These are phyloP conservation scores for Limonius californicus DNA, from an alignment of 1,140 invertebrate species.

Conservation along the genomic window DNA sequence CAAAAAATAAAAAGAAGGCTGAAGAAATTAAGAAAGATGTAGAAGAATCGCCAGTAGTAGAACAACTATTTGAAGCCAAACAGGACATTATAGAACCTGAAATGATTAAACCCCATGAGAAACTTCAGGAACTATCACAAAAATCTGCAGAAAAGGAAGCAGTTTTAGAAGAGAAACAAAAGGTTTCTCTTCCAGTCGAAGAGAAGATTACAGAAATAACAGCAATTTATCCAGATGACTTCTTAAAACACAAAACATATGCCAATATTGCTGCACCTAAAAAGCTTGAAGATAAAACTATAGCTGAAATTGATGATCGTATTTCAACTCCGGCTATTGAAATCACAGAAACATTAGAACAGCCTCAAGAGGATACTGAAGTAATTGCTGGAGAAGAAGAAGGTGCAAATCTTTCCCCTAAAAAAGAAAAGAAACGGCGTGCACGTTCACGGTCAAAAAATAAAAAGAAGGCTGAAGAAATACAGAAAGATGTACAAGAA, in stretches of 20 bases:
- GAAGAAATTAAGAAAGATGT: slow-evolving; percentile 35
- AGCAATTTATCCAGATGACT: neutral
- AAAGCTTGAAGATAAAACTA: neutral
- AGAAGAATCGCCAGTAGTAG: slow-evolving; percentile 50
- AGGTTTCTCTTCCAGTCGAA: no score
- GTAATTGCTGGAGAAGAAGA: slow-evolving; percentile 46
- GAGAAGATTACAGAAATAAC: no score
- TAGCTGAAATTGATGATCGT: slow-evolving; percentile 23
- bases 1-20: slow-evolving; percentile 3
- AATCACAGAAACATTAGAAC: slow-evolving; percentile 22
- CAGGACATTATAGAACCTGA: no score
- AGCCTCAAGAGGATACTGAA: slow-evolving; percentile 13
- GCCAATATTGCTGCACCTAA: neutral
- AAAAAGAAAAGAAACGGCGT: slow-evolving; percentile 39
- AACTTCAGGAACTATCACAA: neutral
- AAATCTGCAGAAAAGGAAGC: neutral
- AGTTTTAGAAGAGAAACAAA: neutral
- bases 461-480: slow-evolving; percentile 14
- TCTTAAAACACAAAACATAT: slow-evolving; percentile 3
- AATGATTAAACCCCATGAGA: neutral
- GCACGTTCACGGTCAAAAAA: slow-evolving; percentile 11
- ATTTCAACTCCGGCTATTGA: slow-evolving; percentile 17
- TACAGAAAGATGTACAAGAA: slow-evolving; percentile 42
- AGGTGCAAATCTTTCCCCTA: slow-evolving; percentile 45
- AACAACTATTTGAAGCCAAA: slow-evolving; percentile 25